These are phyloP conservation scores for Byasa hedistus DNA, from an alignment of 2,888 invertebrate genomes.

Conservation along the genomic window DNA sequence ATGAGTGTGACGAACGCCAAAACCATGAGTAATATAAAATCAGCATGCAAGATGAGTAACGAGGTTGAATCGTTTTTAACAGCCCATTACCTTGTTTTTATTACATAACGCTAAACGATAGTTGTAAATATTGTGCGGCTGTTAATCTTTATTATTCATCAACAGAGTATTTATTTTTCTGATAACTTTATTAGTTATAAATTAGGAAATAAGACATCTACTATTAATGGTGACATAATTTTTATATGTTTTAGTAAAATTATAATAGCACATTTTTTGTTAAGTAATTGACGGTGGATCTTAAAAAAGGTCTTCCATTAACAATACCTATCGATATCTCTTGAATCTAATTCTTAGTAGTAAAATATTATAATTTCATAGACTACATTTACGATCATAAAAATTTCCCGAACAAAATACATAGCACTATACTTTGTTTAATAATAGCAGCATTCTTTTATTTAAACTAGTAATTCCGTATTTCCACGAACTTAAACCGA, in stretches of 20 bases:
- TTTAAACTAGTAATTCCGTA: neutral
- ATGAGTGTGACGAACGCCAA: constrained; percentile 44
- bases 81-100: constrained; percentile 23
- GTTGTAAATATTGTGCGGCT: neutral
- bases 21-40: constrained; percentile 27
- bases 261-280: no score
- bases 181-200: neutral
- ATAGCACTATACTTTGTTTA: no score
- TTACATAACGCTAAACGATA: constrained; percentile 17
- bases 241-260: no score
- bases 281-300: no score
- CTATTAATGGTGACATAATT: no score
- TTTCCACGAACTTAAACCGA: neutral
- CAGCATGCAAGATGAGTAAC: constrained; percentile 27
- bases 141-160: neutral
- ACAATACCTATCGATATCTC: no score
- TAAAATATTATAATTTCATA: no score
- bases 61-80: constrained; percentile 23
- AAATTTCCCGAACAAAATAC: no score
- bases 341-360: no score
- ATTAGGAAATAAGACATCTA: no score
- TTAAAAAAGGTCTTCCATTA: no score
- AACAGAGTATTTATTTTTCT: neutral
- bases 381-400: no score
- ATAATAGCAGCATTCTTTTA: neutral